Base-by-base conservation (phyloP, 2,113 vertebrate genomes). In the Entelurus aequoreus region DNA sequence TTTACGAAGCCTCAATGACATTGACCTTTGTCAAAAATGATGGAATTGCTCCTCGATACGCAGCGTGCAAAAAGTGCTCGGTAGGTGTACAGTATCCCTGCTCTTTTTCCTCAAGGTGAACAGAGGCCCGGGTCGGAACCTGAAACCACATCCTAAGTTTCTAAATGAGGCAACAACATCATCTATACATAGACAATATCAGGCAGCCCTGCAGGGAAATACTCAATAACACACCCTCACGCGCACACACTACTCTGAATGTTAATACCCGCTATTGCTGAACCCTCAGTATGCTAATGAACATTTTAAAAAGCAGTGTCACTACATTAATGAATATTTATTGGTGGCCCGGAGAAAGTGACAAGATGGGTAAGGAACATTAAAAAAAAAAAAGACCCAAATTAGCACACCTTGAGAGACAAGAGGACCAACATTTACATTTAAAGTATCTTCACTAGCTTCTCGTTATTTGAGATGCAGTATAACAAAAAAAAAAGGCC, bases 91-190 rank as follows among this genome's bases (percentile, higher is more conserved):
- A 70, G 75, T 76, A 72, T 76, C 63, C 65, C 60, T 62, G 56
- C 60, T 35, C 51, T 40, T 69, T 57, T 69, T 62, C 68, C 63
- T 87, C 87, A 89, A 86, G 87, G 87, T 87, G 84, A 89, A 86
- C 11, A 14, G 79, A 78, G 80, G n/a, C 16, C 35, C 69, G 77
- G 69, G 73, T 66, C 15, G 55, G 75, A 86, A 89, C 86, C 54
- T 81, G 86, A 85, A 88, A 86, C 87, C 75, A 84, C 86, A 67
- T 88, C 87, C 85, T 74, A 79, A 81, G 72, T 75, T 86, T 85
- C 86, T 85, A 88, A 87, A 83, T 85, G 56, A 79, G 83, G 85
- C 75, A 76, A 75, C 55, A 46, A 46, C 75, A 81, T 81, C 74
- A 75, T 82, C 84, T 80, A 84, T 83, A 86, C 74, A 86, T 85